phyloP scores from a whole-genome alignment of 2,888 invertebrate genomes.

The Heliconius cydno region DNA sequence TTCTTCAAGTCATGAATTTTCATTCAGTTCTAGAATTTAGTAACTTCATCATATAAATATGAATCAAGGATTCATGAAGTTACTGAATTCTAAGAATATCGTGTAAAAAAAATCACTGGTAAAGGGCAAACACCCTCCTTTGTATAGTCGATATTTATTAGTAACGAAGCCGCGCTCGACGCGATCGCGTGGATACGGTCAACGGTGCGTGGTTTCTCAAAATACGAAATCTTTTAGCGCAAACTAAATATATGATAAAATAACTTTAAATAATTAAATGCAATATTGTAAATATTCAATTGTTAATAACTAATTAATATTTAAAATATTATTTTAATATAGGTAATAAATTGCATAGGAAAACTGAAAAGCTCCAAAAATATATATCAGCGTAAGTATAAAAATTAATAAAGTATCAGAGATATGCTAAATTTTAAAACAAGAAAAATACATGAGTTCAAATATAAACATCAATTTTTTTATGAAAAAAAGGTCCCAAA shows the following conservation, averaged over 20 bases:
- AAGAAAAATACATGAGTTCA: too few species aligned
- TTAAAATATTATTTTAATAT: too few species aligned
- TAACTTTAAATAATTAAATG: neutral
- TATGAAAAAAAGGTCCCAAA: too few species aligned
- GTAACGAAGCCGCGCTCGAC: conserved; percentile 32
- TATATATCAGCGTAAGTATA: neutral
- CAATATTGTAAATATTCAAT: neutral
- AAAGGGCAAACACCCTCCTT: conserved; percentile 40
- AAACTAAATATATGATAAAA: neutral
- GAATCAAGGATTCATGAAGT: neutral
- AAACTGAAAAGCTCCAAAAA: neutral
- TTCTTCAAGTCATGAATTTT: too few species aligned
- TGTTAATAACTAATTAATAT: too few species aligned
- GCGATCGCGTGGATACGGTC: conserved; percentile 3
- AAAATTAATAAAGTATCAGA: too few species aligned
- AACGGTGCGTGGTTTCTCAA: neutral
- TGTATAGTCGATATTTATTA: conserved; percentile 48
- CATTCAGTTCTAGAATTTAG: too few species aligned
- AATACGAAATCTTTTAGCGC: conserved; percentile 15
- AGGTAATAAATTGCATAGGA: too few species aligned
- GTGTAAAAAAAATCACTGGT: conserved; percentile 21
- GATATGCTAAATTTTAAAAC: too few species aligned
- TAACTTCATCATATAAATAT: neutral
- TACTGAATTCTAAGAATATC: neutral
- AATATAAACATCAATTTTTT: too few species aligned